These are phyloP conservation scores for Colinus virginianus DNA, from an alignment of 2,113 vertebrate species.

Conservation along the genomic window DNA sequence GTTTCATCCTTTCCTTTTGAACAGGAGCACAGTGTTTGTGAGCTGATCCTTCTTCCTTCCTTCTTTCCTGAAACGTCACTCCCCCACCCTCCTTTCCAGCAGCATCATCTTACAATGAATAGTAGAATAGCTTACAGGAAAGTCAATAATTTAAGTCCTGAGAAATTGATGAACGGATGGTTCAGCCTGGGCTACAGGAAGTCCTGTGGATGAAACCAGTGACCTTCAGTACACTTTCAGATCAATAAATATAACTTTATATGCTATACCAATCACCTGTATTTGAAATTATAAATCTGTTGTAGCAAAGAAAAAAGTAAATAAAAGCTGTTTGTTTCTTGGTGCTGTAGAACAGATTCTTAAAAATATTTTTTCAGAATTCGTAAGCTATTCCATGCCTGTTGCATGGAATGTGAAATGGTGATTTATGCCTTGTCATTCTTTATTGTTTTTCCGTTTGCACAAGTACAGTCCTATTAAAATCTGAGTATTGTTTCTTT, in stretches of 20 bases:
- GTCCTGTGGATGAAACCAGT: background rate
- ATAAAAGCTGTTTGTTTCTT: background rate
- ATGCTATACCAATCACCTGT: background rate
- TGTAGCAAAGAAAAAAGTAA: background rate
- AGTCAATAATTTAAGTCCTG: conserved; percentile 52
- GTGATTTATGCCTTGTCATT: rapidly evolving
- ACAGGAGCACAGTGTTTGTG: background rate
- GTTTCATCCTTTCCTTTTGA: background rate
- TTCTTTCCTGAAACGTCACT: background rate
- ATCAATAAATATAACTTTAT: background rate
- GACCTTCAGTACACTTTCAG: background rate
- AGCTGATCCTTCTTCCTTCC: background rate
- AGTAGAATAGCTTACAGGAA: background rate
- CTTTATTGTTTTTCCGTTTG: background rate
- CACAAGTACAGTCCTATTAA: background rate
- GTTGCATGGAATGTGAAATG: background rate
- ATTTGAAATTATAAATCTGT: background rate
- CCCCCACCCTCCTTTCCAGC: background rate
- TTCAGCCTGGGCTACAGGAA: background rate
- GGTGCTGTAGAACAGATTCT: background rate
- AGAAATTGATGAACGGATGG: conserved; percentile 5
- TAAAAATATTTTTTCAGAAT: background rate
- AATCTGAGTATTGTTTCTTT: rapidly evolving
- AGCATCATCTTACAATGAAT: conserved; percentile 7
- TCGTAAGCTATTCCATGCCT: rapidly evolving